phyloP scores from a whole-genome alignment of 2,113 vertebrate genomes.

The Neoarius graeffei region DNA sequence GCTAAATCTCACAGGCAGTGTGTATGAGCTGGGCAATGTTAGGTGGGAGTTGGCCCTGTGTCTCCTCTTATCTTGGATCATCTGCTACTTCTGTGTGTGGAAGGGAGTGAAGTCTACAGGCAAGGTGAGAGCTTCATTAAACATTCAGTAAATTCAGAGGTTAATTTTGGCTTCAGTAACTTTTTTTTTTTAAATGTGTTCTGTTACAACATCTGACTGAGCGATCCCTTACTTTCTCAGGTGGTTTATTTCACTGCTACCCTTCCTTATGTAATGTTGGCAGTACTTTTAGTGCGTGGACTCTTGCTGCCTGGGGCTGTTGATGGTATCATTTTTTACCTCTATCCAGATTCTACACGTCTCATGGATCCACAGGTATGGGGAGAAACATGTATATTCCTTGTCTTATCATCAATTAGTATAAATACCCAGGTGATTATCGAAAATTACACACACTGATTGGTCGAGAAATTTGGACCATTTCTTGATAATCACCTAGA shows the following conservation, averaged over 20 bases:
- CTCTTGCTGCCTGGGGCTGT: slow-evolving; percentile 85
- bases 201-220: neutral
- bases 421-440: too few relatives aligned
- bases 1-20: slow-evolving; percentile 69
- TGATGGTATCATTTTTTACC: slow-evolving; percentile 88
- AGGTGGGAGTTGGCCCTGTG: slow-evolving; percentile 80
- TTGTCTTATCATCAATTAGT: neutral
- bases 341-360: slow-evolving; percentile 87
- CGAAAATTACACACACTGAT: too few relatives aligned
- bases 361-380: slow-evolving; percentile 89
- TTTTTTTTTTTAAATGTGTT: neutral
- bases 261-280: slow-evolving; percentile 92
- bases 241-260: slow-evolving; percentile 97
- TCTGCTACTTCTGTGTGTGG: slow-evolving; percentile 87
- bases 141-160: neutral
- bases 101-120: slow-evolving; percentile 83
- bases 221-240: slow-evolving; percentile 63
- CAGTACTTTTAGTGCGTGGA: slow-evolving; percentile 85
- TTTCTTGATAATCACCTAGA: too few relatives aligned
- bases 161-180: neutral
- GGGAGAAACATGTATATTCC: neutral
- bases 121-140: slow-evolving; percentile 66
- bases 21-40: slow-evolving; percentile 78
- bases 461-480: too few relatives aligned
- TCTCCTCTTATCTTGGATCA: slow-evolving; percentile 78